A percentile compares a stretch with the other conserved stretches of the same genome.
Conservation (phyloP, 2,888 invertebrate species). For the Leptopilina syphax region DNA sequence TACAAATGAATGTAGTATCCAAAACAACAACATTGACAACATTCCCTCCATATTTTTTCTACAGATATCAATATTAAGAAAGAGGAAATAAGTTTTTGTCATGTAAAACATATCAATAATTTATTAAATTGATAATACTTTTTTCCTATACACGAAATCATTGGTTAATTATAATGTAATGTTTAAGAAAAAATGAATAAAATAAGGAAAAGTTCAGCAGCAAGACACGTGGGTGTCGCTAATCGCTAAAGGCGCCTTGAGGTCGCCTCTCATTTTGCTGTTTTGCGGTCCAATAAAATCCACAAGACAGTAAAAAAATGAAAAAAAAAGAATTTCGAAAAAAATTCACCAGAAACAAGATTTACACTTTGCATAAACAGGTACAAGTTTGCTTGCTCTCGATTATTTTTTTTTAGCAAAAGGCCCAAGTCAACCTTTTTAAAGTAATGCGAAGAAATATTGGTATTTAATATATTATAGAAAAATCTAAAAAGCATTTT, state of each 20-base stretch:
- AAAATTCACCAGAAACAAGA: slow-evolving; percentile 38
- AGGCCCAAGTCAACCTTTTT: background rate
- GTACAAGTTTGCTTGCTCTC: slow-evolving; percentile 22
- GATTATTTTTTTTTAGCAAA: slow-evolving; percentile 16
- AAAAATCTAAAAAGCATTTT: too few relatives aligned
- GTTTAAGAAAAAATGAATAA: slow-evolving; percentile 35
- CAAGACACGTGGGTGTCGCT: slow-evolving; percentile 62
- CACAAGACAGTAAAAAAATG: slow-evolving; percentile 7
- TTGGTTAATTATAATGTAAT: slow-evolving; percentile 38
- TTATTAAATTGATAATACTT: slow-evolving; percentile 4
- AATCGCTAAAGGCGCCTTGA: slow-evolving; percentile 65
- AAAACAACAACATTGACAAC: too few relatives aligned
- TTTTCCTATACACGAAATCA: background rate
- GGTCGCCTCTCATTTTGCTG: slow-evolving; percentile 52
- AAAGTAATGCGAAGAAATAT: background rate
- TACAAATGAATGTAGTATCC: too few relatives aligned
- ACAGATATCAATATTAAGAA: too few relatives aligned
- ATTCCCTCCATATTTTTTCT: too few relatives aligned
- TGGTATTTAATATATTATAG: background rate
- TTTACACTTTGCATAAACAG: slow-evolving; percentile 23
- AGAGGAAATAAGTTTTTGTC: too few relatives aligned
- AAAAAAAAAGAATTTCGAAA: slow-evolving; percentile 2
- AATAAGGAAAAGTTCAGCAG: slow-evolving; percentile 51
- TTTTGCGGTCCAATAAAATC: slow-evolving; percentile 38
- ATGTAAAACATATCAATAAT: background rate